Base-by-base conservation (phyloP, 2,888 invertebrate species). In the Ichneumoninae sp. region DNA sequence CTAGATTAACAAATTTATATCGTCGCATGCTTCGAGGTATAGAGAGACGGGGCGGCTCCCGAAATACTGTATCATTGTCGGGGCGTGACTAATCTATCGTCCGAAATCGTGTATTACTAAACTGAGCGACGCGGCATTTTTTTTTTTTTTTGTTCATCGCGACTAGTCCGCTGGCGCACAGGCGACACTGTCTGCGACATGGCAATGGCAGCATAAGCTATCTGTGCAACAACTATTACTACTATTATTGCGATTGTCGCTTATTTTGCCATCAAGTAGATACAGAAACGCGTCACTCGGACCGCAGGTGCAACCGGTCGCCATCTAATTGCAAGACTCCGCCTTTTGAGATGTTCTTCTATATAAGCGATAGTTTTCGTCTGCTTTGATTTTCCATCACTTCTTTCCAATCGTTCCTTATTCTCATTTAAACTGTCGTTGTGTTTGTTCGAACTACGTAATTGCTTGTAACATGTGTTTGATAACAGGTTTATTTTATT, bases 61-160 rank as follows among this genome's bases (percentile, higher is more conserved):
- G 85, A 86, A 88, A 85, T 30, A 78, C 86, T 66, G 82, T 85
- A 7, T 86, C 86, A 89, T 89, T 88, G 89, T 89, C 84, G 86
- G 87, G 87, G 87, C 88, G 90, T 91, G 91, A 91, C 90, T 91
- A 91, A 91, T 90, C 87, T 87, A 62, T 83, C 85, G 76, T 54
- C 80, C 87, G 86, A 90, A 90, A 91, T 90, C 89, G 90, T 87
- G 89, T 89, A 89, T 90, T 89, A 89, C 91, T 91, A 91, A 91
- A 91, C 91, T 89, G 88, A 83, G 88, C 82, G 78, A 70, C 82
- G 82, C 76, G 68, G 66, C 80, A 76, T 80, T 82, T 80, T 72
- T 75, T 74, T 71, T 72, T 81, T 33, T 80, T 79, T 68, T 44
- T n/a, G n/a, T 40, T 62, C 54, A 65, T 80, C 66, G 66, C 16